Base-by-base conservation (phyloP, 2,113 vertebrate genomes). In the Thymallus thymallus region DNA sequence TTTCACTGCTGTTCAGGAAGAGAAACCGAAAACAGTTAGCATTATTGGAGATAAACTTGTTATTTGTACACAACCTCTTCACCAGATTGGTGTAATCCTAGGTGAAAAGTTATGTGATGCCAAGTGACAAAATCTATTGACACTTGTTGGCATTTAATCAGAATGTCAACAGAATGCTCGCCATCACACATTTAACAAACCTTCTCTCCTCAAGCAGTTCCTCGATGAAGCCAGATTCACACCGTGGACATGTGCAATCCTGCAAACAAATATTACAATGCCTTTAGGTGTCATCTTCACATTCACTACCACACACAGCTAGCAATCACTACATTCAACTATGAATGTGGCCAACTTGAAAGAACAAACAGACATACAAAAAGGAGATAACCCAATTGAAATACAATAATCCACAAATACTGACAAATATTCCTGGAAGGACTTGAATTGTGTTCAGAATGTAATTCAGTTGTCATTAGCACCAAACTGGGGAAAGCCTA, bases 161-260 rank as follows among this genome's bases (percentile, higher is more conserved):
- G n/a, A 60, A n/a, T 60, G 48, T 51, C 14, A 60, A 60, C 5
- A 9, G n/a, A 29, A 63, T 26, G 24, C 23, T 29, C 12, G 61
- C 7, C 13, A 41, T 35, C 26, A 9, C 13, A 13, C 14, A 68
- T 89, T 14, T 48, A 67, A 85, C 85, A 75, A 32, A 98, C 96
- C 96, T 96, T 20, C 94, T 92, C 82, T 96, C 96, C 79, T 96
- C 96, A 0, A 95, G 95, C 72, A 98, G 94, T 63, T 98, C 96
- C 81, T 98, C 97, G 23, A 98, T 98, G 78, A 98, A 98, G 5
- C 97, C 96, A 24, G 96, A 98, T 29, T 98, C 96, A 75, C 97
- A 98, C 88, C 94, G 91, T 1, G 96, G 97, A 89, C 97, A 98
- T 56, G 95, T 98, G 76, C 97, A 98, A 62, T 98, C 97, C 97